Evolutionary conservation across 2,113 vertebrate genomes (phyloP).

Genomic region (Sebastes schlegelii): DNA sequence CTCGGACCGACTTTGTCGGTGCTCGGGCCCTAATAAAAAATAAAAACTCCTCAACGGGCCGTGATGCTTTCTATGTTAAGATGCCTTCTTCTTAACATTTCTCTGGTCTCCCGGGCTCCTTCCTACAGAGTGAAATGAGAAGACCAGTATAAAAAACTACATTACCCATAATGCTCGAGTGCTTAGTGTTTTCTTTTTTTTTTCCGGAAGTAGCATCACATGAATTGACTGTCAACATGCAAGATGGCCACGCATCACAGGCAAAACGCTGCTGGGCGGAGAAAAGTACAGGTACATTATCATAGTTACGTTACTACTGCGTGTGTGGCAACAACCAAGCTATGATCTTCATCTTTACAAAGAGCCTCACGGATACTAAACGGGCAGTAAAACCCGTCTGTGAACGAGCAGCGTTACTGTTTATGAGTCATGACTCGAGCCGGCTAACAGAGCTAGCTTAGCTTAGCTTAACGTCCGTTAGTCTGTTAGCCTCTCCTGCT

Average conservation of each 20-base stretch:
- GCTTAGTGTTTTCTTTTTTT: conserved; percentile 22
- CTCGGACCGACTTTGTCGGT: no score
- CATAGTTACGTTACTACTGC: neutral
- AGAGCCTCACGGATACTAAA: neutral
- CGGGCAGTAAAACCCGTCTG: neutral
- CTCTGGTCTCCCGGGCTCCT: neutral
- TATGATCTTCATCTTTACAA: neutral
- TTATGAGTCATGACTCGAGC: conserved; percentile 66
- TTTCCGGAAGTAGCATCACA: conserved; percentile 89
- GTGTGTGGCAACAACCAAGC: neutral
- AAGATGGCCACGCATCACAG: conserved; percentile 99
- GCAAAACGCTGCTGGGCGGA: conserved; percentile 98
- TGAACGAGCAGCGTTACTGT: neutral
- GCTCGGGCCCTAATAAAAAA: no score
- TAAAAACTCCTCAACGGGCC: no score
- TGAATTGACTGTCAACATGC: conserved; percentile 94
- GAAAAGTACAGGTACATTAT: conserved; percentile 94
- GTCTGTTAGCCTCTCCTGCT: conserved; percentile 49
- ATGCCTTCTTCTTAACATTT: neutral
- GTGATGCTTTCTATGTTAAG: neutral
- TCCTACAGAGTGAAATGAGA: no score
- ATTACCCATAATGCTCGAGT: conserved; percentile 69
- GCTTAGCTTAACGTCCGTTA: conserved; percentile 66
- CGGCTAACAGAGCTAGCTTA: conserved; percentile 76
- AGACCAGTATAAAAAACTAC: conserved; percentile 34